Evolutionary conservation across 2,888 invertebrate genomes (phyloP).

Genomic region (Xiphydria camelus): DNA sequence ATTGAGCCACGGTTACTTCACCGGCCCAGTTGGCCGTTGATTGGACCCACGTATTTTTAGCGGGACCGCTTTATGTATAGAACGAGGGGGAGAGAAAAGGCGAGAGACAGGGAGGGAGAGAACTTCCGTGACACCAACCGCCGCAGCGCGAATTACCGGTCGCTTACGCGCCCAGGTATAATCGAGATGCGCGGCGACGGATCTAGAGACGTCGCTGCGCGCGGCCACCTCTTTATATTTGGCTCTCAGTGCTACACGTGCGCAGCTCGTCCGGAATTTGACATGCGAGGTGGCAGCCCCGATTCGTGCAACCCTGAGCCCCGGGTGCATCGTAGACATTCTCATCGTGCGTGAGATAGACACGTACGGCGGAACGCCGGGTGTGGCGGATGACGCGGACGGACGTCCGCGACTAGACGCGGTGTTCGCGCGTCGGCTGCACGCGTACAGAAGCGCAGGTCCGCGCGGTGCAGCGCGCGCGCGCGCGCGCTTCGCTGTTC

Average conservation of each 20-base stretch:
- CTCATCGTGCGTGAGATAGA: too few relatives aligned
- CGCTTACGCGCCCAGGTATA: conserved; percentile 4
- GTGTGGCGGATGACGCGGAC: neutral
- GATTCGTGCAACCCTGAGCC: too few relatives aligned
- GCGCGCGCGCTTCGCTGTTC: neutral
- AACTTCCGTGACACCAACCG: too few relatives aligned
- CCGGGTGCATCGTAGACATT: too few relatives aligned
- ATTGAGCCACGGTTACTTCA: conserved; percentile 42
- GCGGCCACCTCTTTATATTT: neutral
- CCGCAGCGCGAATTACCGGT: conserved; percentile 31
- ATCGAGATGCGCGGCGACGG: conserved; percentile 21
- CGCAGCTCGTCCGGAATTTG: too few relatives aligned
- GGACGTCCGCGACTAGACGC: too few relatives aligned
- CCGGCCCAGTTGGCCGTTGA: conserved; percentile 49
- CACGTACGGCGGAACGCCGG: neutral
- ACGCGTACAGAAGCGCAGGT: too few relatives aligned
- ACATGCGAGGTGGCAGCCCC: too few relatives aligned
- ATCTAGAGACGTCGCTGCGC: neutral
- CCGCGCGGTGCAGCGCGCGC: neutral
- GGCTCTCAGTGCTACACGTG: too few relatives aligned
- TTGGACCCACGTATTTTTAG: conserved; percentile 41
- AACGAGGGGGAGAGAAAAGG: too few relatives aligned
- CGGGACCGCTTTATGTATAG: conserved; percentile 12
- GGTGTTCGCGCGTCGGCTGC: too few relatives aligned
- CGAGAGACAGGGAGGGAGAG: too few relatives aligned